Evolutionary conservation across 2,113 vertebrate species (phyloP).

Genomic region (Notiomystis cincta): DNA sequence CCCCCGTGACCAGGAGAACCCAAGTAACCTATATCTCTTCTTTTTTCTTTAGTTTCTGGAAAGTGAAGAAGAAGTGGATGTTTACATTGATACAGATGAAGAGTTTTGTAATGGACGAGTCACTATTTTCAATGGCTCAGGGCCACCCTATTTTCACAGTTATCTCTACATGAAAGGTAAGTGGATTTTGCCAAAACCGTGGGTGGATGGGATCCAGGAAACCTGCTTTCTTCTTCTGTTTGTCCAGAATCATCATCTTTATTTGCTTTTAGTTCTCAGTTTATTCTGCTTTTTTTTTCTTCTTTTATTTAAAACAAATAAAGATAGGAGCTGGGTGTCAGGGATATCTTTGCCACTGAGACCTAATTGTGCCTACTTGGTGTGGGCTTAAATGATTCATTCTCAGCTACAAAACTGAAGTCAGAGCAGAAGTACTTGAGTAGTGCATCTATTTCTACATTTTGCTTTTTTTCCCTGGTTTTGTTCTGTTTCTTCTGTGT

Average conservation of each 20-base stretch:
- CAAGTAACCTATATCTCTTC: neutral
- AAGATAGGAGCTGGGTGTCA: neutral
- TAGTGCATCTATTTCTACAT: neutral
- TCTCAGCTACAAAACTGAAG: neutral
- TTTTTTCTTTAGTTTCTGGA: slow-evolving; percentile 80
- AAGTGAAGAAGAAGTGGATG: slow-evolving; percentile 86
- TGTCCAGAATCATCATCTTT: neutral
- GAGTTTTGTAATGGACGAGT: slow-evolving; percentile 83
- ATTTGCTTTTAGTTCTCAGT: neutral
- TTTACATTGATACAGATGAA: slow-evolving; percentile 88
- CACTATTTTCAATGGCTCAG: slow-evolving; percentile 80
- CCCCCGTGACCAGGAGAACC: neutral
- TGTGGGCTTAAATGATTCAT: neutral
- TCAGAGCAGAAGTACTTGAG: neutral
- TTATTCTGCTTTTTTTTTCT: neutral
- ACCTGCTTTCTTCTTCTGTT: neutral
- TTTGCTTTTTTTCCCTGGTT: neutral
- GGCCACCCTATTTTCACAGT: slow-evolving; percentile 89
- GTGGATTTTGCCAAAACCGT: neutral
- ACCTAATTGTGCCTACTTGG: neutral
- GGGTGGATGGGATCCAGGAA: neutral
- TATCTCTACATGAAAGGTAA: slow-evolving; percentile 93
- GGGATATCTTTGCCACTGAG: neutral
- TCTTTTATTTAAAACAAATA: neutral
- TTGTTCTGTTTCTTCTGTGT: neutral